Base-by-base conservation (phyloP, 1,140 invertebrate genomes). In the Drosophila takahashii region DNA sequence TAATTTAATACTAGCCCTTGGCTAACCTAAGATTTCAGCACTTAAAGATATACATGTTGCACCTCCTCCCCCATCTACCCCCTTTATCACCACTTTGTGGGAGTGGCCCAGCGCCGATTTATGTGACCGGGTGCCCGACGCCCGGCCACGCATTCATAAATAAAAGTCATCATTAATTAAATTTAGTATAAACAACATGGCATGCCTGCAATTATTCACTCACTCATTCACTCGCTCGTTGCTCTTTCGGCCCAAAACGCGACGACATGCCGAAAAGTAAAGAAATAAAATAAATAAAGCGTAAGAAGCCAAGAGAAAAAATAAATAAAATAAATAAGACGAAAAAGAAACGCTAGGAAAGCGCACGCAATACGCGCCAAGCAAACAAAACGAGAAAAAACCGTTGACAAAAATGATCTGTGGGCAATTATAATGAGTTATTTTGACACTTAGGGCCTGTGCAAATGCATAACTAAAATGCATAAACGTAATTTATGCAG, bases 351-450 rank as follows among this genome's bases (percentile, higher is more conserved):
- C 83, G 79, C 59, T 51, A 77, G 67, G 39, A 45, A 85, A 85
- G 75, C 81, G 69, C 81, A 81, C 81, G 81, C 81, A 65, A 74
- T 58, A 77, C 44, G 47, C 53, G 45, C 36, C 22, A 22, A 50
- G 51, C 22, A 51, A 79, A 57, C 15, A 60, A 51, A 45, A 50
- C 22, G 22, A 15, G 34, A 45, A 53, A 67, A 61, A 61, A 70
- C 13, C 56, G 83, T 87, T 89, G 79, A 87, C 84, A 89, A 87
- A 89, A 89, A 89, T 89, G 84, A 89, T 89, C 84, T 89, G 84
- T 89, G 84, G 84, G 86, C 86, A 90, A 90, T 90, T 90, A 90
- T 90, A 90, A 90, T 90, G 86, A 90, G 90, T 90, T 90, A 90
- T 89, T 89, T 89, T 89, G 84, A 89, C 84, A 89, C 85, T 89